These are phyloP conservation scores for Gavialis gangeticus DNA, from an alignment of 2,113 vertebrate species.

Conservation along the genomic window DNA sequence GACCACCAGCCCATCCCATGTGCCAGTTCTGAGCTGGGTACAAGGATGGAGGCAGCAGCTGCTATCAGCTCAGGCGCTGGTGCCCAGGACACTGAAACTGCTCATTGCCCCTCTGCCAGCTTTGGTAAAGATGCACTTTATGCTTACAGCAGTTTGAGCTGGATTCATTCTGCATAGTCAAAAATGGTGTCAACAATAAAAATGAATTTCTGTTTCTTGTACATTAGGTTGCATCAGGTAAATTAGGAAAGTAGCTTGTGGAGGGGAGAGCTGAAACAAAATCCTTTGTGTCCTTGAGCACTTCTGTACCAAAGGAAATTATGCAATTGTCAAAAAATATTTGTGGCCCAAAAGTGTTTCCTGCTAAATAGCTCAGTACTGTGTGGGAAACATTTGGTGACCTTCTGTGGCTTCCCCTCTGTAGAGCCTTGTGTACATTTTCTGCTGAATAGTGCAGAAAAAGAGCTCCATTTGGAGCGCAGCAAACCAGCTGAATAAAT, in stretches of 20 bases:
- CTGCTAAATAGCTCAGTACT: neutral
- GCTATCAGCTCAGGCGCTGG: no score
- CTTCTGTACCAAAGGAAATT: neutral
- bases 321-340: neutral
- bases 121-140: neutral
- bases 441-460: slow-evolving; percentile 45
- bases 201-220: neutral
- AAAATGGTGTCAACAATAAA: neutral
- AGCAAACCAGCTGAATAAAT: slow-evolving; percentile 47
- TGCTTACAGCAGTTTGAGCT: neutral
- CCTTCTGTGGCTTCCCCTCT: neutral
- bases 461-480: neutral
- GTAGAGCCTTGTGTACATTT: neutral
- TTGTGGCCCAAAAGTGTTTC: neutral
- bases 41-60: no score
- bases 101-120: no score
- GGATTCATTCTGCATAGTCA: neutral
- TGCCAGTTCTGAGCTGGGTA: no score
- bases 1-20: no score
- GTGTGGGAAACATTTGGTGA: neutral
- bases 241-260: no score
- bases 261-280: neutral
- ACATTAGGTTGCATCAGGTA: neutral
- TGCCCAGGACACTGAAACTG: no score
- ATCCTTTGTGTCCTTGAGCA: neutral